phyloP scores from a whole-genome alignment of 2,797 vertebrate genomes.

The Xenopus petersii region DNA sequence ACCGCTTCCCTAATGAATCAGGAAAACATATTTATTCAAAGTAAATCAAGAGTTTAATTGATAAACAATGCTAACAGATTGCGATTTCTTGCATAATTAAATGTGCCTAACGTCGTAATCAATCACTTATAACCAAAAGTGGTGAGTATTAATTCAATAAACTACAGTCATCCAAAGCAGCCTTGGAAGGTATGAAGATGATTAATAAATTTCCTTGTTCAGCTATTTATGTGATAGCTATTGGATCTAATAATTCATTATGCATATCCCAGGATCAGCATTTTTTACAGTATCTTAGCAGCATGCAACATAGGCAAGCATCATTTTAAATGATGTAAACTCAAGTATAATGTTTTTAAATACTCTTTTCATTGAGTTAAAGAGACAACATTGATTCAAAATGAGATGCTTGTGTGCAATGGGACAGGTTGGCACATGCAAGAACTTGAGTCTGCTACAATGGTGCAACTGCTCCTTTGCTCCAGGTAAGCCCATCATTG shows the following conservation, averaged over 20 bases:
- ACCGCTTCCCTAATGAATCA: not conserved
- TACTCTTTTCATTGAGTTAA: too few relatives aligned
- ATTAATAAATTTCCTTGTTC: slow-evolving; percentile 6
- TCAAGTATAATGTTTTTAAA: not conserved
- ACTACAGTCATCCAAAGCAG: slow-evolving; percentile 20
- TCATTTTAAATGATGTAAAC: not conserved
- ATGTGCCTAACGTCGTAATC: slow-evolving; percentile 21
- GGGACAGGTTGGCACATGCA: too few relatives aligned
- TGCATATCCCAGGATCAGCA: not conserved
- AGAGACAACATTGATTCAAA: too few relatives aligned
- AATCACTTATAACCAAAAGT: slow-evolving; percentile 32
- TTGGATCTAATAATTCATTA: slow-evolving; percentile 11
- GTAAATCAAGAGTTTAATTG: slow-evolving; percentile 2
- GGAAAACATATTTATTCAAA: slow-evolving; percentile 16
- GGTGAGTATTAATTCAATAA: slow-evolving; percentile 26
- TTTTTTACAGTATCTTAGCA: not conserved
- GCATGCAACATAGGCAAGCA: not conserved
- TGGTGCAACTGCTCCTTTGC: too few relatives aligned
- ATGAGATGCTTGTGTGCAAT: too few relatives aligned
- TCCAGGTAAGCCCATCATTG: too few relatives aligned
- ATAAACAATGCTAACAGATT: slow-evolving; percentile 36
- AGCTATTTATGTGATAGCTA: slow-evolving; percentile 4
- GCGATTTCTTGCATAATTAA: slow-evolving; percentile 36
- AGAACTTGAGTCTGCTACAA: too few relatives aligned
- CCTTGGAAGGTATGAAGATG: slow-evolving; percentile 4